Evolutionary conservation across 2,113 vertebrate genomes (phyloP), one percentile per base, ranked within the genome.

Genomic region (Cricetomys ansorgei): DNA sequence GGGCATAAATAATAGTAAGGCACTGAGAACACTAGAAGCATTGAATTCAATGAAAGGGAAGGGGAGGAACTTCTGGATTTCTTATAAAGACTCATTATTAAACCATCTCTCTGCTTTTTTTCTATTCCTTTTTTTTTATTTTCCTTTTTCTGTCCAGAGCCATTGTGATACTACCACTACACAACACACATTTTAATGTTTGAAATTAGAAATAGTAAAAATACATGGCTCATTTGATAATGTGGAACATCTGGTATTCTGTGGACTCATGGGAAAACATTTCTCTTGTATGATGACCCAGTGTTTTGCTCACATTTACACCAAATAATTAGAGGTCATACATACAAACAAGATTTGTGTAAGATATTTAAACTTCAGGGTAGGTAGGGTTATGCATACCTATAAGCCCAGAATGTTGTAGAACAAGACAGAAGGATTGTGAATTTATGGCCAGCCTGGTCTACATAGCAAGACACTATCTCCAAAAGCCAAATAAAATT

Each of bases 141-240:
- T 83, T 17, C 6, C 80, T 83, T 45, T 64, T 6, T 53, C 21
- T 29, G 55, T 55, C 21, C 19, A 6, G 57, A n/a, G 1, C 62
- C 57, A 55, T 83, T 48, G 5, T 89, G 34, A 40, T 75, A 31
- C 43, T 64, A 55, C 27, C 5, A 34, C 3, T 53, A 15, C 0
- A 53, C n/a, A n/a, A n/a, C n/a, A n/a, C 8, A 53, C 31, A 43
- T 88, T 62, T 91, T 69, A 83, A 89, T 77, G 45, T 13, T 11
- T 48, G 37, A 93, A 94, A 75, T 83, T 17, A 67, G 73, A 72
- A 80, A 75, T 88, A 50, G 43, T 92, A 85, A 75, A 93, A 89
- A 81, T 86, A 37, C 2, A 37, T 50, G n/a, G 53, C 92, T 81
- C 59, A 7, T 53, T 8, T 55, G 40, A 86, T 45, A 23, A 50